Evolutionary conservation across 1,140 invertebrate genomes (phyloP), one percentile per base, ranked within the genome.

Genomic region (Heliconius himera): DNA sequence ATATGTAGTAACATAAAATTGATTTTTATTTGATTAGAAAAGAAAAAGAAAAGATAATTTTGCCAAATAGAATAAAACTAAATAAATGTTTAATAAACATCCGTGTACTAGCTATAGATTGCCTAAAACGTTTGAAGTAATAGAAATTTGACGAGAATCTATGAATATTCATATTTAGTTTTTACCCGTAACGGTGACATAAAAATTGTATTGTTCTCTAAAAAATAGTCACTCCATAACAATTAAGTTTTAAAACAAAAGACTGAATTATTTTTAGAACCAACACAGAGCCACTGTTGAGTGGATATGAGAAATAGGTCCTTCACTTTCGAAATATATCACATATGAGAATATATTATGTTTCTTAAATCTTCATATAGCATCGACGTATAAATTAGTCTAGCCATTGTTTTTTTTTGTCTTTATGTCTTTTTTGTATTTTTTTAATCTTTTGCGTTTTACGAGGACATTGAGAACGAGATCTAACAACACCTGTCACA

Each of bases 131-230:
- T 79, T 74, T 74, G 60, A 80, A 76, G 74, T 54, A 66, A 73
- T 51, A 74, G 76, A 79, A 78, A 85, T 83, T 82, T 74, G 56
- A 78, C 81, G 79, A 79, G 82, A 71, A 20, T 46, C 77, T 26
- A 91, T 93, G 85, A 88, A 92, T 92, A 92, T 93, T 91, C 88
- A 93, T 89, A 78, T 41, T 60, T 3, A 87, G 89, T 92, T 92
- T 93, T 92, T 91, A 92, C 80, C 81, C 88, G 90, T 90, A 89
- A 89, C 90, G 88, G 90, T 90, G 89, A 91, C 91, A 91, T 90
- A 92, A 90, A 66, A 90, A 88, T 87, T 82, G 85, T 86, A 91
- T 93, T 92, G 90, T 92, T 84, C 84, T 77, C 74, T 87, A 93
- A 93, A 94, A 94, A 93, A 94, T 91, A 86, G 84, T 83, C 84